Conservation (phyloP, 2,888 invertebrate genomes). For the Brachyptera risi region DNA sequence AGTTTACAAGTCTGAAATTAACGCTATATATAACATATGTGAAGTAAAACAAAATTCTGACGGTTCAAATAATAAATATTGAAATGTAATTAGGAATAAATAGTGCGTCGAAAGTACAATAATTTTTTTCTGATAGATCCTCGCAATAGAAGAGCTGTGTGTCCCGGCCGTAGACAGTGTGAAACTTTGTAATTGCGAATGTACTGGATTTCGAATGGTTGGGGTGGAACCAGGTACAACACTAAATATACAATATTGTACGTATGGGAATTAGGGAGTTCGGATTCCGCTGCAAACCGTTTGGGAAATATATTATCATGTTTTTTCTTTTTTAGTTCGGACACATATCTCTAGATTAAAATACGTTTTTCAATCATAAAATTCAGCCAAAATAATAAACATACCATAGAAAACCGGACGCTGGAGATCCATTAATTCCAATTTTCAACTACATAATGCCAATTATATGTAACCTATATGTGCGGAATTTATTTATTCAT, state of each 20-base stretch:
- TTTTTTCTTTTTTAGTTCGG: background rate
- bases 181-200: background rate
- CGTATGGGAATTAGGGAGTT: background rate
- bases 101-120: too few species aligned
- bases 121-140: too few species aligned
- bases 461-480: too few species aligned
- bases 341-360: conserved; percentile 10
- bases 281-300: background rate
- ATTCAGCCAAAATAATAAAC: conserved; percentile 17
- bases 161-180: too few species aligned
- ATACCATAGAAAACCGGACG: background rate
- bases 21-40: too few species aligned
- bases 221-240: background rate
- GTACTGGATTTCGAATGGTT: background rate
- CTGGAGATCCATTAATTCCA: conserved; percentile 3
- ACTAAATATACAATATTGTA: conserved; percentile 7
- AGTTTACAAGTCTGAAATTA: too few species aligned
- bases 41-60: too few species aligned
- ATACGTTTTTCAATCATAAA: conserved; percentile 21
- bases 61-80: too few species aligned
- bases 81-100: too few species aligned
- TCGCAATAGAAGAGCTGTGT: too few species aligned
- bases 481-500: too few species aligned
- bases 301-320: background rate
- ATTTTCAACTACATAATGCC: background rate